Evolutionary conservation across 2,113 vertebrate genomes (phyloP).

Genomic region (Myanophis thanlyinensis): DNA sequence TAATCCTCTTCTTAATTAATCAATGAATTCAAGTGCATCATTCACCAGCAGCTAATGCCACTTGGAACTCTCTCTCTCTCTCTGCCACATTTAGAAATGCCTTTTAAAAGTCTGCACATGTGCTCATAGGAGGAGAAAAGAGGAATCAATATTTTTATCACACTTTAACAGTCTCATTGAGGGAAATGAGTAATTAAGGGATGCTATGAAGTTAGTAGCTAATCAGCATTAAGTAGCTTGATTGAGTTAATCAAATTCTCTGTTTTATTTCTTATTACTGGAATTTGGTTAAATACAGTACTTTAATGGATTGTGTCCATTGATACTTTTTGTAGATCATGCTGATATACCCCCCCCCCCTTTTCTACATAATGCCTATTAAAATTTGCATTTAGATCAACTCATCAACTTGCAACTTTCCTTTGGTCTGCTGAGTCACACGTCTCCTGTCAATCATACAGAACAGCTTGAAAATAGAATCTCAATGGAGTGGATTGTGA

Average conservation of each 20-base stretch:
- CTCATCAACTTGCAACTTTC: background rate
- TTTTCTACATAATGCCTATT: background rate
- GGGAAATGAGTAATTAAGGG: background rate
- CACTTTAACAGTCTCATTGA: background rate
- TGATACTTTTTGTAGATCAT: background rate
- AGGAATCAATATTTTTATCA: background rate
- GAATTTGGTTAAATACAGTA: background rate
- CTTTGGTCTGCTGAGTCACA: background rate
- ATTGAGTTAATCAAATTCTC: background rate
- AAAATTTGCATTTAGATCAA: background rate
- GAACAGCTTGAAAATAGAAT: background rate
- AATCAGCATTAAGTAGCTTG: background rate
- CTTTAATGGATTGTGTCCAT: background rate
- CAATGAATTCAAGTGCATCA: background rate
- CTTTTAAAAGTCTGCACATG: background rate
- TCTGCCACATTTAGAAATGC: constrained; percentile 1
- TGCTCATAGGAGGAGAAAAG: background rate
- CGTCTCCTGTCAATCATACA: background rate
- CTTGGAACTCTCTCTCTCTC: background rate
- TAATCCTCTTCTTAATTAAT: background rate
- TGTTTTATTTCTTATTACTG: background rate
- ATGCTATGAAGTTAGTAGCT: background rate
- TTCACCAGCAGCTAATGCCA: background rate
- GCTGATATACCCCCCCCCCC: background rate
- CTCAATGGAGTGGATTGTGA: background rate